Conservation (phyloP, 1,140 invertebrate species). For the Chymomyza costata region DNA sequence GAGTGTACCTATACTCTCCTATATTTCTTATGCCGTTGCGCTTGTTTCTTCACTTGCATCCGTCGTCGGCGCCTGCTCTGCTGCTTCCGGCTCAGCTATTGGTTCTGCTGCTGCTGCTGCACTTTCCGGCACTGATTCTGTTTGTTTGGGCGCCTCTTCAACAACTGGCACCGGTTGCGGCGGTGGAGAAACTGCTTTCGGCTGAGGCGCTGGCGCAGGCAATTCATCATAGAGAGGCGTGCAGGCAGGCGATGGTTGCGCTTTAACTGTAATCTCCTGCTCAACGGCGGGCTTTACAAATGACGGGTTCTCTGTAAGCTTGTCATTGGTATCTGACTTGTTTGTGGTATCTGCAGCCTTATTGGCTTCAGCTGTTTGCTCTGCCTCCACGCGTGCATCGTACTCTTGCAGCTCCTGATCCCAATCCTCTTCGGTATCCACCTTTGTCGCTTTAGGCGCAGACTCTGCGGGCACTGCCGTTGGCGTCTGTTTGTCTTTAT, state of each 20-base stretch:
- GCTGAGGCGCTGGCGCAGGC: conserved; percentile 31
- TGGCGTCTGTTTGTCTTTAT: conserved; percentile 18
- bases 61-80: conserved; percentile 1
- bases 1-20: conserved; percentile 16
- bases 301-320: neutral
- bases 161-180: neutral
- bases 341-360: neutral
- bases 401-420: conserved; percentile 66
- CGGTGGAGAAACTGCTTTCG: neutral
- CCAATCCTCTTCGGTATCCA: conserved; percentile 71
- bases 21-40: conserved; percentile 8
- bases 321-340: neutral
- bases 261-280: conserved; percentile 5
- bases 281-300: neutral
- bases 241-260: conserved; percentile 39
- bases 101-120: neutral
- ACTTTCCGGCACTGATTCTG: neutral
- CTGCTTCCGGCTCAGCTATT: conserved; percentile 14
- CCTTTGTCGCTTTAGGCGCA: neutral
- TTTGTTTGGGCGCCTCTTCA: conserved; percentile 1
- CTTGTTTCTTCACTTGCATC: conserved; percentile 4
- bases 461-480: conserved; percentile 9
- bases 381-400: conserved; percentile 51
- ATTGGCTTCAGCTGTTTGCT: conserved; percentile 28
- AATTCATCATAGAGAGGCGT: conserved; percentile 64